These are phyloP conservation scores for Sphaerophoria rueppellii DNA, from an alignment of 2,888 invertebrate genomes.

Conservation along the genomic window DNA sequence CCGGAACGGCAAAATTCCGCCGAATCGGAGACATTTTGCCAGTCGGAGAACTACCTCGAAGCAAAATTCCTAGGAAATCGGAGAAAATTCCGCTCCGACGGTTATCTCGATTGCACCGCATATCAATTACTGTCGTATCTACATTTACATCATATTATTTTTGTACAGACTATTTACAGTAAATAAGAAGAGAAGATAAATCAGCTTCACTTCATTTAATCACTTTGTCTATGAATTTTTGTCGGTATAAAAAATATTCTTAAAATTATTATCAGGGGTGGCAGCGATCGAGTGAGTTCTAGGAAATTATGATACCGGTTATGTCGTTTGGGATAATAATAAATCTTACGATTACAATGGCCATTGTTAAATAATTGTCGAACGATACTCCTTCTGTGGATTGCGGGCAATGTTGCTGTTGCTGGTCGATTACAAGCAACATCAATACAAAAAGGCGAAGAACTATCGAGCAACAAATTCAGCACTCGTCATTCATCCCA, in stretches of 20 bases:
- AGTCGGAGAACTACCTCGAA: no score
- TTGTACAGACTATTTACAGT: conserved; percentile 48
- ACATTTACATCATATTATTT: background rate
- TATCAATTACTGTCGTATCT: no score
- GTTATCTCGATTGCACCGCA: no score
- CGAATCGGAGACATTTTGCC: no score
- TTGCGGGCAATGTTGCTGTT: conserved; percentile 44
- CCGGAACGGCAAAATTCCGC: no score
- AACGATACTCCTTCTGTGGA: conserved; percentile 61
- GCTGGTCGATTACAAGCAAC: conserved; percentile 35
- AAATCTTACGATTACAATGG: conserved; percentile 23
- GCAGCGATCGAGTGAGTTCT: conserved; percentile 44
- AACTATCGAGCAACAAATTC: conserved; percentile 73
- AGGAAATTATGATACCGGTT: conserved; percentile 38
- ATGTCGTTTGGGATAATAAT: conserved; percentile 38
- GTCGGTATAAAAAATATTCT: conserved; percentile 47
- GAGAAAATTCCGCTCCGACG: no score
- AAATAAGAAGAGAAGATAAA: conserved; percentile 9
- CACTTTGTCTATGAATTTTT: conserved; percentile 25
- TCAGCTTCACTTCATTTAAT: background rate
- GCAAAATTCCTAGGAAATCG: no score
- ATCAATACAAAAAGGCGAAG: conserved; percentile 55
- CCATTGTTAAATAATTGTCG: conserved; percentile 59
- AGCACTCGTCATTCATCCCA: conserved; percentile 89
- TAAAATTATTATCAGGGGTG: conserved; percentile 52